Evolutionary conservation across 2,888 invertebrate genomes (phyloP).

Genomic region (Helleia helle): DNA sequence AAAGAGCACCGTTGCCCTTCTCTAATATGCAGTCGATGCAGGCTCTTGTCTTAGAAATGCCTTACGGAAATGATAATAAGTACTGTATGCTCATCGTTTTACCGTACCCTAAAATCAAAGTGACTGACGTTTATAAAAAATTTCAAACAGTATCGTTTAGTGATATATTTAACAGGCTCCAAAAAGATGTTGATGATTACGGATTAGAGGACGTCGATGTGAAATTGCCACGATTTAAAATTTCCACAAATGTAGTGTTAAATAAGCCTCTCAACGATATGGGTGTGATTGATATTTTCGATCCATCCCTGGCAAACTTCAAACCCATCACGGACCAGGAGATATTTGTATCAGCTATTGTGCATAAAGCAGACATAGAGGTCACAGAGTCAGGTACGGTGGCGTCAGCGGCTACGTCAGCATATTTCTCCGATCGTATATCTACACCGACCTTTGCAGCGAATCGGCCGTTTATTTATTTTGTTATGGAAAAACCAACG

Average conservation of each 20-base stretch:
- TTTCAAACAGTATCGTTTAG: constrained; percentile 56
- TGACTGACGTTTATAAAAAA: constrained; percentile 63
- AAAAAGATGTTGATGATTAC: constrained; percentile 54
- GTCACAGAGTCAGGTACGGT: constrained; percentile 84
- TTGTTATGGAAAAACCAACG: constrained; percentile 78
- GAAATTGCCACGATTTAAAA: constrained; percentile 76
- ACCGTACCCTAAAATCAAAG: constrained; percentile 70
- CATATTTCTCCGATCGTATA: constrained; percentile 65
- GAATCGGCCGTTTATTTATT: constrained; percentile 79
- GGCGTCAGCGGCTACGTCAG: constrained; percentile 75
- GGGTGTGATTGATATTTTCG: constrained; percentile 80
- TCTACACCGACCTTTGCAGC: constrained; percentile 76
- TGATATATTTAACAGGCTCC: constrained; percentile 64
- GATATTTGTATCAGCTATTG: constrained; percentile 74
- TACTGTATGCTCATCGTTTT: constrained; percentile 78
- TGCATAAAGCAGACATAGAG: constrained; percentile 83
- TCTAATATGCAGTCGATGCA: constrained; percentile 68
- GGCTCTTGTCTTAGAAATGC: constrained; percentile 77
- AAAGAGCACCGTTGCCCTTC: constrained; percentile 73
- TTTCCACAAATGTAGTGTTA: constrained; percentile 75
- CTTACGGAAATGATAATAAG: constrained; percentile 75
- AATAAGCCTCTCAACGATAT: constrained; percentile 73
- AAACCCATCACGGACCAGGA: constrained; percentile 66
- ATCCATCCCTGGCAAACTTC: constrained; percentile 69
- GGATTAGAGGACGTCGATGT: constrained; percentile 77